A percentile compares a stretch with the other conserved stretches of the same genome.
phyloP scores from a whole-genome alignment of 2,113 vertebrate species.

The Pseudorhombus dupliciocellatus region DNA sequence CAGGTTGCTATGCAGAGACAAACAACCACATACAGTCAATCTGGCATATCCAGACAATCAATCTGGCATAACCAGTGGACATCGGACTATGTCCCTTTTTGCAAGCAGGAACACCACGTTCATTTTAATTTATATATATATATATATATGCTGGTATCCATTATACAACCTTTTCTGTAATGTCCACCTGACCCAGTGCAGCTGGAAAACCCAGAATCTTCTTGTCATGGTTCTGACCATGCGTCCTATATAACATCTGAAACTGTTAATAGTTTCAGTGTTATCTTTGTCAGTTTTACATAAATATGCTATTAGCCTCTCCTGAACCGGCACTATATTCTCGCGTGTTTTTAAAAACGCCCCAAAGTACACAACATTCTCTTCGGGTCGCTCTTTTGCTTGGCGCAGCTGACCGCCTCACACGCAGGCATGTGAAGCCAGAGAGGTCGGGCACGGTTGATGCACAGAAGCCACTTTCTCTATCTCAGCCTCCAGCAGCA shows the following conservation, averaged over 20 bases:
- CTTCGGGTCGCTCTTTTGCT: conserved; percentile 71
- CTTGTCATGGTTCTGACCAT: conserved; percentile 3
- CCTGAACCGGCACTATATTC: conserved; percentile 25
- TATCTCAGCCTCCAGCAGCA: conserved; percentile 52
- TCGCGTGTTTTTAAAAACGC: conserved; percentile 39
- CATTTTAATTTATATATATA: no score
- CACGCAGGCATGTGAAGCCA: conserved; percentile 57
- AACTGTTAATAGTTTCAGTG: conserved; percentile 36
- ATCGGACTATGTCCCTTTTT: background rate
- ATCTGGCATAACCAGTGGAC: background rate
- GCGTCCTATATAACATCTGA: conserved; percentile 38
- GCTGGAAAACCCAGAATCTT: no score
- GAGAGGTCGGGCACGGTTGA: conserved; percentile 49
- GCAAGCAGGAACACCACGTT: no score
- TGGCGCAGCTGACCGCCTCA: conserved; percentile 65
- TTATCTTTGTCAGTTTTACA: conserved; percentile 59
- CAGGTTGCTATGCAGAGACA: background rate
- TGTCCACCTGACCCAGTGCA: no score
- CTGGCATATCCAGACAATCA: no score
- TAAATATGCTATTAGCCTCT: conserved; percentile 59
- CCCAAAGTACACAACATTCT: conserved; percentile 70
- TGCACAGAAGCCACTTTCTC: conserved; percentile 81
- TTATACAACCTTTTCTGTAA: no score
- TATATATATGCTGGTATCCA: no score
- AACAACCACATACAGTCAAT: background rate